A percentile compares a stretch with the other conserved stretches of the same genome.
phyloP scores from a whole-genome alignment of 1,140 invertebrate species.

The Aphelinus atriplicis region DNA sequence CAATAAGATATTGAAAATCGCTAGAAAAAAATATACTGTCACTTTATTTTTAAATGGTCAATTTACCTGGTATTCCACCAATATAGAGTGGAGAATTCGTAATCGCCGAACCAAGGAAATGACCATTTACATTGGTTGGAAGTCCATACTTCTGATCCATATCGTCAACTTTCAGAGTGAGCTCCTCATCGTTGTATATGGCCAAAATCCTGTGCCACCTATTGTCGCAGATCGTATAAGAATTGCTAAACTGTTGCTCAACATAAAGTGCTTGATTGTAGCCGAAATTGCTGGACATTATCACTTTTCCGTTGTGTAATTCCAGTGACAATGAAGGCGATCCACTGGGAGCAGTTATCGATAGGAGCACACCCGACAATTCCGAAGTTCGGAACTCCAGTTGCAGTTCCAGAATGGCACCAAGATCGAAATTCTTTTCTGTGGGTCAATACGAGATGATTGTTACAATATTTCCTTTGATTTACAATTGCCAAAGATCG shows the following conservation, averaged over 20 bases:
- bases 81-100: constrained; percentile 77
- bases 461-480: no score
- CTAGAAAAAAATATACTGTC: no score
- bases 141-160: constrained; percentile 67
- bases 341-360: constrained; percentile 72
- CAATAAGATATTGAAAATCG: no score
- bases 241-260: constrained; percentile 70
- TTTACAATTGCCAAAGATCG: no score
- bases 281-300: constrained; percentile 76
- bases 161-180: constrained; percentile 80
- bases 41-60: background rate
- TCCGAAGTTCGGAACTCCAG: constrained; percentile 88
- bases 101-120: constrained; percentile 50
- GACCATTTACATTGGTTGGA: constrained; percentile 62
- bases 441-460: constrained; percentile 50
- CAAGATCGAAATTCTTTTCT: constrained; percentile 38
- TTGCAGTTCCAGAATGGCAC: constrained; percentile 63
- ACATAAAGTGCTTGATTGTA: constrained; percentile 70
- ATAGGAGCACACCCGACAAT: constrained; percentile 81
- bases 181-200: constrained; percentile 74
- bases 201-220: constrained; percentile 87
- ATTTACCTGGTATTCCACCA: constrained; percentile 83
- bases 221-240: constrained; percentile 83
- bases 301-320: constrained; percentile 79
- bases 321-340: constrained; percentile 80